A percentile compares a stretch with the other conserved stretches of the same genome.
Conservation (phyloP, 2,888 invertebrate species). For the Ecliptopera silaceata region DNA sequence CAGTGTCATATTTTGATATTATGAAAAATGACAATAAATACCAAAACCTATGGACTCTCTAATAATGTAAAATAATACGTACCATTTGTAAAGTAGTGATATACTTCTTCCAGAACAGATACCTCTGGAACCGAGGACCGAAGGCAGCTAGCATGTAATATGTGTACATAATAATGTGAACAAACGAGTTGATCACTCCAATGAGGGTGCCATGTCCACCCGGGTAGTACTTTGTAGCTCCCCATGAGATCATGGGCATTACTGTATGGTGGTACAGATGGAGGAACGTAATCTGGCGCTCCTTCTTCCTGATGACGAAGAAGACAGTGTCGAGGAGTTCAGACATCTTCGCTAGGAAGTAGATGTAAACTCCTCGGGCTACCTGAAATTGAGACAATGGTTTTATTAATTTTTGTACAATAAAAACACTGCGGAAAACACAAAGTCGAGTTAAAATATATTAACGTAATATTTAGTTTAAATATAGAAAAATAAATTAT, state of each 20-base stretch:
- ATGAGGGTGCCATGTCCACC: constrained; percentile 96
- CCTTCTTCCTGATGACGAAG: constrained; percentile 96
- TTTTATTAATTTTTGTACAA: background rate
- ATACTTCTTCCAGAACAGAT: constrained; percentile 97
- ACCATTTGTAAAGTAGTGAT: constrained; percentile 88
- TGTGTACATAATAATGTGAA: constrained; percentile 97
- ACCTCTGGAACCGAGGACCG: constrained; percentile 93
- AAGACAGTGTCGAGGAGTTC: constrained; percentile 96
- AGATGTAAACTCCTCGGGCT: constrained; percentile 90
- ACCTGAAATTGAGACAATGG: constrained; percentile 67
- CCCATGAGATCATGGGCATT: constrained; percentile 98
- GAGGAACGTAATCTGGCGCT: constrained; percentile 93
- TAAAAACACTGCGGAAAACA: no score
- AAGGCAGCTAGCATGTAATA: constrained; percentile 95
- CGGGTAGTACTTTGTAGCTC: constrained; percentile 92
- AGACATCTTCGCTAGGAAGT: constrained; percentile 94
- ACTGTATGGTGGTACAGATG: constrained; percentile 97
- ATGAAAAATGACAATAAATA: no score
- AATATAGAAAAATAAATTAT: no score
- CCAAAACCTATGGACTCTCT: no score
- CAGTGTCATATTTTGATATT: no score
- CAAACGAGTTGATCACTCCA: constrained; percentile 95
- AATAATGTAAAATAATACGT: constrained; percentile 20
- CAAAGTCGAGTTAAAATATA: no score
- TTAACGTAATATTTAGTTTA: no score